Percentiles rank a stretch among this genome's conserved stretches.
Conservation (phyloP, 1,140 invertebrate genomes). For the Dendroctonus ponderosae region DNA sequence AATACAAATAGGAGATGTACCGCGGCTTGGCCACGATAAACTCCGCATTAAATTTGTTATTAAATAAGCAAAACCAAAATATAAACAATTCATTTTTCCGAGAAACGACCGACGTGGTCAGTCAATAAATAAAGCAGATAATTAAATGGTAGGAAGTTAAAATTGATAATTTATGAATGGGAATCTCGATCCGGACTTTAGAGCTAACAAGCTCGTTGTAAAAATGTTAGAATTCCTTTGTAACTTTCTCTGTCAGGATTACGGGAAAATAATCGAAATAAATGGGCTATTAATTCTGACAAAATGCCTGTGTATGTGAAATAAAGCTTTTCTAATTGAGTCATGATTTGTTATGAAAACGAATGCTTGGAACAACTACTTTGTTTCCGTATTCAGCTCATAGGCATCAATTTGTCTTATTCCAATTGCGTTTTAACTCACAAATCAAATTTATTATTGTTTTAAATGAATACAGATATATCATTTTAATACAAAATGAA, state of each 20-base stretch:
- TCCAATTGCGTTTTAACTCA: too few relatives aligned
- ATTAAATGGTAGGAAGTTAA: constrained; percentile 32
- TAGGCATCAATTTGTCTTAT: too few relatives aligned
- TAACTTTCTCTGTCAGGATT: constrained; percentile 24
- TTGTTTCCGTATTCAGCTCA: too few relatives aligned
- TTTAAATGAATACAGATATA: too few relatives aligned
- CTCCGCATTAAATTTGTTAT: constrained; percentile 25
- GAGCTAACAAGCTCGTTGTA: constrained; percentile 26
- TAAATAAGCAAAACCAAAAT: constrained; percentile 30
- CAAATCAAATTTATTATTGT: too few relatives aligned
- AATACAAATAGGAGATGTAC: constrained; percentile 20
- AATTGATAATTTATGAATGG: constrained; percentile 31
- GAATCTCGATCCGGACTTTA: constrained; percentile 16
- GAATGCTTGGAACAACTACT: too few relatives aligned
- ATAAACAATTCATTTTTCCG: constrained; percentile 29
- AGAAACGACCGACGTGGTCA: constrained; percentile 1
- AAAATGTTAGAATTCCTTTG: constrained; percentile 30
- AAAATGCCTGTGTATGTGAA: constrained; percentile 6
- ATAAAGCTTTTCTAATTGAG: neutral
- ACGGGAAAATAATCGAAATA: constrained; percentile 19
- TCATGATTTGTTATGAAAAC: too few relatives aligned
- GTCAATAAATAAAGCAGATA: constrained; percentile 29
- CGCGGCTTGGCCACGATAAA: constrained; percentile 18
- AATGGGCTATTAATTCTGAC: constrained; percentile 32
- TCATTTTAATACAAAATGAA: too few relatives aligned